A percentile compares a stretch with the other conserved stretches of the same genome.
phyloP scores from a whole-genome alignment of 2,113 vertebrate species.

The Calyptommatus sinebrachiatus region DNA sequence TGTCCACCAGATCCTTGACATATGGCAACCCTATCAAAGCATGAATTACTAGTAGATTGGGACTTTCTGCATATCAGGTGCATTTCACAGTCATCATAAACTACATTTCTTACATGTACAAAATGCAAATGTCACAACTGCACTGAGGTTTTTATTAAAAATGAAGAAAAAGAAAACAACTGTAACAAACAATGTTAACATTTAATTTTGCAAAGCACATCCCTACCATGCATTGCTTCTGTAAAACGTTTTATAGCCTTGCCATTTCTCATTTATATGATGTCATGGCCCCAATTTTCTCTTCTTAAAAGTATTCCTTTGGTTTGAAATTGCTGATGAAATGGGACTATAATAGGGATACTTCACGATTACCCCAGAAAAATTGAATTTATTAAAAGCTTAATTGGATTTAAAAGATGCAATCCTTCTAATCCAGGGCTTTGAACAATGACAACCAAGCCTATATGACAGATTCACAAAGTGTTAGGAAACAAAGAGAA shows the following conservation, averaged over 20 bases:
- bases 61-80: not conserved
- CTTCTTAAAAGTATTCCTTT: constrained; percentile 50
- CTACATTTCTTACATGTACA: not conserved
- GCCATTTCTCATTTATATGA: constrained; percentile 40
- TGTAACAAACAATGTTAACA: not conserved
- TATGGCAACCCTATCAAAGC: too few relatives aligned
- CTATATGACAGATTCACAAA: constrained; percentile 16
- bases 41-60: not conserved
- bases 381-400: constrained; percentile 43
- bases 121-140: not conserved
- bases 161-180: not conserved
- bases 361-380: constrained; percentile 38
- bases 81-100: not conserved
- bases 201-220: constrained; percentile 18
- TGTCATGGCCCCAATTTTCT: constrained; percentile 53
- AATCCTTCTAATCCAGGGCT: constrained; percentile 31
- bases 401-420: constrained; percentile 54
- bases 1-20: too few relatives aligned
- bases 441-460: constrained; percentile 10
- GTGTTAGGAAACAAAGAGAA: constrained; percentile 20
- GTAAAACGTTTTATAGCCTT: constrained; percentile 14
- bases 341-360: constrained; percentile 34
- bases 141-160: not conserved
- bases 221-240: not conserved
- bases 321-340: constrained; percentile 25